Base-by-base conservation (phyloP, 2,888 invertebrate genomes). In the Himalopsyche anomala region DNA sequence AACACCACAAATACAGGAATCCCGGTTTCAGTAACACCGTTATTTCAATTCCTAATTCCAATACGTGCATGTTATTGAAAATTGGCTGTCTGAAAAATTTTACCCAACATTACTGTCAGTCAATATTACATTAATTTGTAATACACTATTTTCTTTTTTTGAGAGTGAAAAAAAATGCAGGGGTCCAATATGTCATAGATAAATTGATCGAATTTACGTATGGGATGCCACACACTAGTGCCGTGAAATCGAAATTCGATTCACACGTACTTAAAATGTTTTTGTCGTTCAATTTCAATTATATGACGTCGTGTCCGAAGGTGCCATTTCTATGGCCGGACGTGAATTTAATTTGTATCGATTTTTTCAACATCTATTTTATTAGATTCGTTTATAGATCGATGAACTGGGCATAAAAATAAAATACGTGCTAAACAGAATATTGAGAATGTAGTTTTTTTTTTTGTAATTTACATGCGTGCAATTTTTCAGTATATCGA, bases 151-250 rank as follows among this genome's bases (percentile, higher is more conserved):
- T 38, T 38, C 74, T 36, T 36, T 11, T 19, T 28, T 19, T 62
- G 62, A 12, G 4, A 74, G 74, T 38, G 15, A 11, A 74, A 62
- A 36, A 74, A 74, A 62, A 38, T 12, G 15, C 74, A 28, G 28
- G 74, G 74, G 0, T 74, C 38, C 36, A 74, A 74, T 36, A 74
- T 36, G 28, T 74, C 38, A 38, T 74, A 12, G 38, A 74, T 74
- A 74, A 74, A 36, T 74, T 74, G 74, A 74, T 74, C 74, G 38
- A 74, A 74, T 74, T 74, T 74, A 38, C 74, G 74, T 74, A 74
- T 74, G 74, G 8, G 38, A 12, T 36, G 15, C 4, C 15, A 36
- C 74, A 74, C 36, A 74, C 36, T 38, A 36, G 15, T 4, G 36
- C 12, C 74, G 74, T 74, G 74, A 74, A 74, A 74, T 74, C 12